Conservation (phyloP, 1,140 invertebrate genomes). For the Plectrocnemia conspersa region DNA sequence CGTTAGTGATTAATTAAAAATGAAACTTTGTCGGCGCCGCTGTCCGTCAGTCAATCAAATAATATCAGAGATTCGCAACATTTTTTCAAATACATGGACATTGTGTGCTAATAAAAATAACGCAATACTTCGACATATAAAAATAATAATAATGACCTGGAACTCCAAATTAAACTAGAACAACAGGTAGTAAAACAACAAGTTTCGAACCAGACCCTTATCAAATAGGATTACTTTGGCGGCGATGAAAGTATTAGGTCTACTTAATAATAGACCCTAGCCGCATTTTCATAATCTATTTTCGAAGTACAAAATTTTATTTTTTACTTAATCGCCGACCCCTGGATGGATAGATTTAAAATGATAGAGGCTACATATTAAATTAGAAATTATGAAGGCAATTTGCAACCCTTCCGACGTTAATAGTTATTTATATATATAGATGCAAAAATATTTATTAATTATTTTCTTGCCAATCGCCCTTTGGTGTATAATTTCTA, state of each 20-base stretch:
- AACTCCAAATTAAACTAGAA: conserved; percentile 21
- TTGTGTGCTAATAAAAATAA: too few species aligned
- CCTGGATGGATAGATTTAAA: too few species aligned
- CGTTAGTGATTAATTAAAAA: conserved; percentile 34
- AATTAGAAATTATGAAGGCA: conserved; percentile 3
- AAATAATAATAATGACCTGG: conserved; percentile 3
- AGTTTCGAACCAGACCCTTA: conserved; percentile 33
- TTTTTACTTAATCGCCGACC: conserved; percentile 24
- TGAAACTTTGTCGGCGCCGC: conserved; percentile 25
- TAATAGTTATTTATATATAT: too few species aligned
- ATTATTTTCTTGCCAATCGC: too few species aligned
- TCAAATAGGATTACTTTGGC: conserved; percentile 34
- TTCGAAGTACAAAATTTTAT: conserved; percentile 11
- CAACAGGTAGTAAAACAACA: conserved; percentile 27
- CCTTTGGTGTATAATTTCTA: too few species aligned
- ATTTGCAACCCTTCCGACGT: not conserved
- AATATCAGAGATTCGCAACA: too few species aligned
- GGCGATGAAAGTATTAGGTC: conserved; percentile 35
- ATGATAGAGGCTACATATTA: too few species aligned
- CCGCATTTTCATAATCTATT: conserved; percentile 26
- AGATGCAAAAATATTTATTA: too few species aligned
- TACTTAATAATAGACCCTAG: conserved; percentile 27
- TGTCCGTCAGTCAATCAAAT: too few species aligned
- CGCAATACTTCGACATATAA: too few species aligned
- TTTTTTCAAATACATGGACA: too few species aligned